Evolutionary conservation across 2,113 vertebrate genomes (phyloP), one percentile per base, ranked within the genome.

Genomic region (Amphiprion percula): DNA sequence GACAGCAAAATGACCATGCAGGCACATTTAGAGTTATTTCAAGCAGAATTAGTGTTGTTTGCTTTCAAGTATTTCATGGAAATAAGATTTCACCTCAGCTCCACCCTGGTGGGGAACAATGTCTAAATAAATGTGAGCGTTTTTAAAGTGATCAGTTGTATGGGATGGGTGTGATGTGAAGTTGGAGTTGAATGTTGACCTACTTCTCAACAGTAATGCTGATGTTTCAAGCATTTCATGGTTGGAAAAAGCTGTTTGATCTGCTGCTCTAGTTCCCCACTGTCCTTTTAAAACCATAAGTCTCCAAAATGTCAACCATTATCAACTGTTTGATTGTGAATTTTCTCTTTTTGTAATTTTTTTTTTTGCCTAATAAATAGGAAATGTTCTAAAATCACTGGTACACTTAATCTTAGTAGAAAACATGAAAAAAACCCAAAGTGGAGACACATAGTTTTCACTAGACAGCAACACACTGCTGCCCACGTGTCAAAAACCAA

Each of bases 161-260:
- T 49, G 6, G 59, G 23, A 30, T 75, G 47, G 68, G 54, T 60
- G 50, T 77, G 71, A 44, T 7, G 26, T 64, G 16, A 49, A 16
- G 37, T 16, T 56, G 37, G 47, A 6, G 6, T 46, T 58, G n/a
- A 37, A 37, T 23, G 21, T 21, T 74, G 78, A 62, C 46, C 39
- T 46, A 17, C 28, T 59, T 68, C 23, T 41, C 52, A 56, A 10
- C 37, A 56, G 9, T 21, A 68, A 26, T 24, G 47, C 21, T 76
- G 37, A 94, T 91, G 50, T 78, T 77, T 77, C 26, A 73, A 74
- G 49, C 50, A 60, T 41, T 55, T 65, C 58, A 69, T 78, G 28
- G 50, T 82, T 44, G 19, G 17, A 78, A 82, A 55, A 65, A 46
- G 60, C 11, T 59, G 26, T 77, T 26, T 11, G 41, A 3, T 67